phyloP scores from a whole-genome alignment of 2,888 invertebrate genomes.

The Abrostola triplasia region DNA sequence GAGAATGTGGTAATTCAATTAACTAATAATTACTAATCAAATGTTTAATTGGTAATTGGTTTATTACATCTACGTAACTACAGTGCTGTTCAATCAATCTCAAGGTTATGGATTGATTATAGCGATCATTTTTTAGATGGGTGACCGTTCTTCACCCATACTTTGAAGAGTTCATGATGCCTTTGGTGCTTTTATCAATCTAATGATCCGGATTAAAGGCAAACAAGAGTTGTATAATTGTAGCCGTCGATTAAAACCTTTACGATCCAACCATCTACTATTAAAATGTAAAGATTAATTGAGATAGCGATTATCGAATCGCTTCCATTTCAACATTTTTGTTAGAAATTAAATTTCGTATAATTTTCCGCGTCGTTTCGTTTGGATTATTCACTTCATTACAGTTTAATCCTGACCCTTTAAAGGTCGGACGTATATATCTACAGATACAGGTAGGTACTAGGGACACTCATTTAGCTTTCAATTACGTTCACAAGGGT shows the following conservation, averaged over 20 bases:
- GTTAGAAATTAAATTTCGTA: constrained; percentile 59
- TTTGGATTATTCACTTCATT: constrained; percentile 68
- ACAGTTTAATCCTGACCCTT: constrained; percentile 65
- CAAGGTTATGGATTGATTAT: too few species aligned
- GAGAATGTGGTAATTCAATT: too few species aligned
- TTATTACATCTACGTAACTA: too few species aligned
- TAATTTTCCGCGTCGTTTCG: constrained; percentile 63
- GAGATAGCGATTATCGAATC: constrained; percentile 46
- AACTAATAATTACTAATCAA: too few species aligned
- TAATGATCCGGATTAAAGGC: too few species aligned
- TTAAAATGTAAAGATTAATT: constrained; percentile 49
- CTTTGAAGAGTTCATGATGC: too few species aligned
- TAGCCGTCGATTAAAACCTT: background rate
- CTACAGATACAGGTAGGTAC: constrained; percentile 7
- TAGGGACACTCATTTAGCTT: constrained; percentile 45
- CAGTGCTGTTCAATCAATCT: too few species aligned
- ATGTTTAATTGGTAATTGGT: too few species aligned
- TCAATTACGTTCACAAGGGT: constrained; percentile 44
- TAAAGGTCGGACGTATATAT: constrained; percentile 58
- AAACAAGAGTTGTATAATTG: too few species aligned
- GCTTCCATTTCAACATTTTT: constrained; percentile 53
- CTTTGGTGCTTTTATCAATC: too few species aligned
- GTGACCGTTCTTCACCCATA: too few species aligned
- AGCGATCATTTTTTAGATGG: too few species aligned
- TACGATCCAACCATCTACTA: constrained; percentile 25